phyloP scores from a whole-genome alignment of 2,888 invertebrate species.

The Orthosia cruda region DNA sequence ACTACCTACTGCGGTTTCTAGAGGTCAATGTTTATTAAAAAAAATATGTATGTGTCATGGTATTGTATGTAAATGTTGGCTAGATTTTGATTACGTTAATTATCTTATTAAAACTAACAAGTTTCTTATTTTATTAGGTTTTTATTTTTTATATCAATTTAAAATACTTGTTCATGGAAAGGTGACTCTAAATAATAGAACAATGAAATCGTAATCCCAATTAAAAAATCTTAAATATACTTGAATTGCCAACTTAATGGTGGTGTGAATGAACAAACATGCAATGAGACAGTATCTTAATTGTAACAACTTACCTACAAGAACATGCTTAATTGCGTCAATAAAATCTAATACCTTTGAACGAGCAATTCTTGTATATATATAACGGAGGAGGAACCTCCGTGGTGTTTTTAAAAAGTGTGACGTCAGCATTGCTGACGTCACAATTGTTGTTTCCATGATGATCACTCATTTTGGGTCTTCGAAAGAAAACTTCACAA shows the following conservation, averaged over 20 bases:
- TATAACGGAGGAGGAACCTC: too few species aligned
- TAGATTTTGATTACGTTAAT: slow-evolving; percentile 3
- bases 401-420: too few species aligned
- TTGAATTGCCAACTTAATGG: background rate
- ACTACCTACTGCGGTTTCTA: too few species aligned
- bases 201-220: too few species aligned
- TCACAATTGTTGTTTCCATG: too few species aligned
- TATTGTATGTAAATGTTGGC: slow-evolving; percentile 10
- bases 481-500: too few species aligned
- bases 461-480: too few species aligned
- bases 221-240: background rate
- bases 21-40: background rate
- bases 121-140: too few species aligned
- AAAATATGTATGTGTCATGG: background rate
- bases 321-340: background rate
- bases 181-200: too few species aligned
- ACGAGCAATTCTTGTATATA: background rate
- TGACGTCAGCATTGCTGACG: too few species aligned
- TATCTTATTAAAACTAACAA: background rate
- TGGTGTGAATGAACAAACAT: background rate
- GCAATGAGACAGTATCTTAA: background rate
- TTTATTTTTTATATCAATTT: too few species aligned
- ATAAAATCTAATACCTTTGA: background rate
- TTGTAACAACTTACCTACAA: background rate
- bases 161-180: too few species aligned